Evolutionary conservation across 2,797 vertebrate species (phyloP).

Genomic region (Myioborus miniatus): DNA sequence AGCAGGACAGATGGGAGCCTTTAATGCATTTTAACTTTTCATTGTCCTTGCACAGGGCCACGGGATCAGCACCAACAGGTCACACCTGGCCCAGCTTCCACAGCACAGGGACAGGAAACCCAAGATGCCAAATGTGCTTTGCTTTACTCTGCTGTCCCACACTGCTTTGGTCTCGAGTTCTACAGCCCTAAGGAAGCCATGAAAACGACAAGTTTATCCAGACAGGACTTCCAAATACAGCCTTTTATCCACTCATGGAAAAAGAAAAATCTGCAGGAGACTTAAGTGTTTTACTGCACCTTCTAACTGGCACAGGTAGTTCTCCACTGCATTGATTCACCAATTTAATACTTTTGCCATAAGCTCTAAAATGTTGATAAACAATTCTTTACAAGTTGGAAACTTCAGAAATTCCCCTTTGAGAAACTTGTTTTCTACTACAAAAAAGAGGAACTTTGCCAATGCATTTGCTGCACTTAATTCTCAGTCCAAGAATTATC

Average conservation of each 20-base stretch:
- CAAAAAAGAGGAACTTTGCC: not conserved
- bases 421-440: not conserved
- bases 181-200: not conserved
- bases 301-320: not conserved
- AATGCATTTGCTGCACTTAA: not conserved
- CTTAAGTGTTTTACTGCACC: not conserved
- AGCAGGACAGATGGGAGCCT: not conserved
- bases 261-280: not conserved
- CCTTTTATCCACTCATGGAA: not conserved
- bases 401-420: not conserved
- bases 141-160: not conserved
- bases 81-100: fast-evolving
- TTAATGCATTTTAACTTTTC: fast-evolving
- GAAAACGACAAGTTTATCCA: not conserved
- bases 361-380: not conserved
- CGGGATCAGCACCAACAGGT: not conserved
- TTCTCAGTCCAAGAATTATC: not conserved
- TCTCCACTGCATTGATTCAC: not conserved
- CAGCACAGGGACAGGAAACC: not conserved
- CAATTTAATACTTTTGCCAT: not conserved
- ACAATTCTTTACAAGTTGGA: not conserved
- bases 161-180: not conserved
- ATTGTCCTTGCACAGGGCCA: not conserved
- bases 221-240: not conserved
- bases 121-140: fast-evolving